phyloP scores from a whole-genome alignment of 2,113 vertebrate genomes.

The Lagopus muta region DNA sequence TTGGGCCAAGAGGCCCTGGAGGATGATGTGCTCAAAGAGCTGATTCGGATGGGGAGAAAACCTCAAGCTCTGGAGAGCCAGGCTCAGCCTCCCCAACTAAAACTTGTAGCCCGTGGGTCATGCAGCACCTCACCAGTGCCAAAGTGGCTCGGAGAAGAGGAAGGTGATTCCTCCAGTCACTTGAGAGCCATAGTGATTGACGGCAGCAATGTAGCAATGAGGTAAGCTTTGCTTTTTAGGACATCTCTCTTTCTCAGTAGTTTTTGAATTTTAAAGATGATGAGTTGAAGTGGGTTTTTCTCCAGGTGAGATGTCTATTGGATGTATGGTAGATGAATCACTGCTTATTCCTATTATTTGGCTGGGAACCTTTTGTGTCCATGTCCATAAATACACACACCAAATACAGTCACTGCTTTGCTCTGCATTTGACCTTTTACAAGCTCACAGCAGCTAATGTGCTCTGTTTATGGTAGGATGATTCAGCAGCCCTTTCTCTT shows the following conservation, averaged over 20 bases:
- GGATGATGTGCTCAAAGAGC: slow-evolving; percentile 90
- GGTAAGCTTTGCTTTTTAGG: slow-evolving; percentile 69
- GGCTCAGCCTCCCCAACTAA: slow-evolving; percentile 12
- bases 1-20: slow-evolving; percentile 85
- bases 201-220: slow-evolving; percentile 95
- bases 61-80: slow-evolving; percentile 15
- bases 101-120: slow-evolving; percentile 79
- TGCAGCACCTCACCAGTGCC: not conserved
- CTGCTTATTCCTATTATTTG: not conserved
- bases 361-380: not conserved
- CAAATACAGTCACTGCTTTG: not conserved
- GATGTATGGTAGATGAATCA: not conserved
- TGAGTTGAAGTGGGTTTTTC: not conserved
- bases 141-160: not conserved
- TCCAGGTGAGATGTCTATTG: not conserved
- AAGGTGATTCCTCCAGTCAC: not conserved
- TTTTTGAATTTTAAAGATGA: not conserved
- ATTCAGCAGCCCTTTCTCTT: not conserved
- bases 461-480: not conserved
- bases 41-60: slow-evolving; percentile 86
- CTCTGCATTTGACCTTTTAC: not conserved
- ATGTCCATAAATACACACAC: rapidly evolving
- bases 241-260: not conserved
- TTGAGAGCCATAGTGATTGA: slow-evolving; percentile 90
- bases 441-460: not conserved